Conservation (phyloP, 1,140 invertebrate genomes). For the Melipona quadrifasciata region DNA sequence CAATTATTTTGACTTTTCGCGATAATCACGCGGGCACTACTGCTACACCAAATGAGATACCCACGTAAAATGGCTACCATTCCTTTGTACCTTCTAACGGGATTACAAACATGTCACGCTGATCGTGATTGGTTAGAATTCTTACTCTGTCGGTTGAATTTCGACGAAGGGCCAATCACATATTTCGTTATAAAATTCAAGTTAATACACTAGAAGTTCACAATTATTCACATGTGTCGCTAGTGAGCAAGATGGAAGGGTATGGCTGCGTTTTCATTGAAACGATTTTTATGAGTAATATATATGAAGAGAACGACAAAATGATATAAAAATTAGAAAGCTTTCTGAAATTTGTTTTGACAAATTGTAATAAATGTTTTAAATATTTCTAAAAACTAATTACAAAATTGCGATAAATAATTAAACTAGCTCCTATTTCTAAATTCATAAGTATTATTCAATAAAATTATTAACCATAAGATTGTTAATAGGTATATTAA, state of each 20-base stretch:
- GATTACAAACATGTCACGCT: conserved; percentile 15
- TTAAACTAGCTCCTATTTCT: not conserved
- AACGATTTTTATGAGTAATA: not conserved
- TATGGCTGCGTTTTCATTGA: conserved; percentile 24
- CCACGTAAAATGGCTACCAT: conserved; percentile 62
- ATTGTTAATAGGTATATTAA: not conserved
- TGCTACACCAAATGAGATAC: conserved; percentile 55
- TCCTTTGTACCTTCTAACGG: conserved; percentile 61
- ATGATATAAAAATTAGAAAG: not conserved
- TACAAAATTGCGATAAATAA: not conserved
- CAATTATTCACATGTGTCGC: conserved; percentile 7
- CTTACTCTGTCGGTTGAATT: conserved; percentile 31
- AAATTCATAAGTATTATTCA: not conserved
- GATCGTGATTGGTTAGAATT: conserved; percentile 30
- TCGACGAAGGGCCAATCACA: conserved; percentile 15
- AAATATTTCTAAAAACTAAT: not conserved
- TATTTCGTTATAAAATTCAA: not conserved
- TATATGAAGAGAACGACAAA: not conserved
- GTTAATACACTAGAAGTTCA: conserved; percentile 1
- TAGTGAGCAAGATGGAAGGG: conserved; percentile 16
- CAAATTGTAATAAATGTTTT: not conserved
- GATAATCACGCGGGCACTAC: conserved; percentile 54
- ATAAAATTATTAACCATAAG: not conserved
- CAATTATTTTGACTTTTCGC: conserved; percentile 53
- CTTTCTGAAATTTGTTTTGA: not conserved